A percentile compares a stretch with the other conserved stretches of the same genome.
phyloP scores from a whole-genome alignment of 2,888 invertebrate genomes.

The Linyphia triangularis region DNA sequence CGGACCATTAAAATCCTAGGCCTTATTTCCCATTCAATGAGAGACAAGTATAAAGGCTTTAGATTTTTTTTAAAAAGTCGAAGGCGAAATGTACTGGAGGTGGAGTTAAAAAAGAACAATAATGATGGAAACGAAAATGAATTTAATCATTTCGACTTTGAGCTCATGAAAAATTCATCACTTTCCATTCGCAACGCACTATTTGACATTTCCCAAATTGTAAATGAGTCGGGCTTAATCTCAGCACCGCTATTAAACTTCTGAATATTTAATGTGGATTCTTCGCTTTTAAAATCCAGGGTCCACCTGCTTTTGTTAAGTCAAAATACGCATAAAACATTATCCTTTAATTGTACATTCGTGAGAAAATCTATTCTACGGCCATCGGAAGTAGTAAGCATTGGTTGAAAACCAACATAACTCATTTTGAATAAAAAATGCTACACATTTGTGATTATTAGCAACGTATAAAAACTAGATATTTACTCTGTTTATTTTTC shows the following conservation, averaged over 20 bases:
- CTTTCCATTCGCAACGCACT: constrained; percentile 63
- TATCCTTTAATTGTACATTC: constrained; percentile 66
- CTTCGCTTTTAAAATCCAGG: constrained; percentile 68
- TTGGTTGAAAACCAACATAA: no score
- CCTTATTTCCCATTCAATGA: constrained; percentile 45
- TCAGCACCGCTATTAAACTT: constrained; percentile 68
- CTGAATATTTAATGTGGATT: constrained; percentile 67
- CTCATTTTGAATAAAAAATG: no score
- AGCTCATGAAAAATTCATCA: constrained; percentile 74
- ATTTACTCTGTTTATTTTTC: no score
- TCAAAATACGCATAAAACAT: constrained; percentile 54
- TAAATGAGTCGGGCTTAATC: constrained; percentile 70
- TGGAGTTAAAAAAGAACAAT: constrained; percentile 17
- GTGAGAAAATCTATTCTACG: constrained; percentile 28
- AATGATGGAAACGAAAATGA: constrained; percentile 59
- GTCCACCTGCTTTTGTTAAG: constrained; percentile 68
- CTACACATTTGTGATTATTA: no score
- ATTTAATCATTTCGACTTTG: constrained; percentile 71
- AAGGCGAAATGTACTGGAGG: background rate
- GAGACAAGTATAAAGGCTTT: constrained; percentile 29
- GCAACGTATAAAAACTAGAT: no score
- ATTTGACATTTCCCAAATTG: constrained; percentile 73
- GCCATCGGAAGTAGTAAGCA: background rate
- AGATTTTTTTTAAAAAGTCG: constrained; percentile 41
- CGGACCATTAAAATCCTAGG: constrained; percentile 45